Evolutionary conservation across 2,888 invertebrate genomes (phyloP), one percentile per base, ranked within the genome.

Genomic region (Cecidostiba fungosa): DNA sequence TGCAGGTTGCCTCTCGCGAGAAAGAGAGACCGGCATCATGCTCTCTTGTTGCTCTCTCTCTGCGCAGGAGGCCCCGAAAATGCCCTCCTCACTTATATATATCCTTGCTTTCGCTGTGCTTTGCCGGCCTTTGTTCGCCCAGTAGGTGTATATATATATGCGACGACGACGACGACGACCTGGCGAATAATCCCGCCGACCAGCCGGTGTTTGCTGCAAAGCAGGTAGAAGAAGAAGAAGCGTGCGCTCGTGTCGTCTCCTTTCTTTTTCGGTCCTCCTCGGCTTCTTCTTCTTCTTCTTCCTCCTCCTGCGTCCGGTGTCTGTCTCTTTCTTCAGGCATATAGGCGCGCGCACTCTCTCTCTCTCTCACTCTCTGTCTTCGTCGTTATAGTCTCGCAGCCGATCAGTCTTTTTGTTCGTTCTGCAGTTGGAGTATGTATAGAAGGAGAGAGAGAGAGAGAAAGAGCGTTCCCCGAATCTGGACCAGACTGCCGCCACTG

Each of bases 381-480:
- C 36, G 29, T 70, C 66, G 66, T 12, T 23, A 32, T 39, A 16
- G 36, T 14, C 36, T 32, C 19, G 36, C 19, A 10, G 32, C 29
- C 70, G 19, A 70, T 36, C 32, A 12, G 32, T n/a, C 36, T 70
- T 70, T 19, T 36, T 70, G 36, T 36, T 70, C 36, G 70, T 8
- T 14, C 32, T 36, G 70, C 62, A 66, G 62, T 29, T 26, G 62
- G 14, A 14, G 62, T 12, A 3, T 26, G 62, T 8, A 14, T 12
- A 36, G 36, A 4, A 12, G 8, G 32, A 16, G 19, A 3, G 39
- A 19, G 39, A 29, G 66, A 29, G 29, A 29, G 69, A 5, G 23
- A 26, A 10, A 12, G 59, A 19, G 29, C 54, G 59, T 87, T 85
- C 87, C 87, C 14, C 85, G 87, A 87, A 87, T 85, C 82, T 87